Evolutionary conservation across 23 tunicate genomes (phyloP), one percentile per base, ranked within the genome.

Genomic region (Ciona savignyi): DNA sequence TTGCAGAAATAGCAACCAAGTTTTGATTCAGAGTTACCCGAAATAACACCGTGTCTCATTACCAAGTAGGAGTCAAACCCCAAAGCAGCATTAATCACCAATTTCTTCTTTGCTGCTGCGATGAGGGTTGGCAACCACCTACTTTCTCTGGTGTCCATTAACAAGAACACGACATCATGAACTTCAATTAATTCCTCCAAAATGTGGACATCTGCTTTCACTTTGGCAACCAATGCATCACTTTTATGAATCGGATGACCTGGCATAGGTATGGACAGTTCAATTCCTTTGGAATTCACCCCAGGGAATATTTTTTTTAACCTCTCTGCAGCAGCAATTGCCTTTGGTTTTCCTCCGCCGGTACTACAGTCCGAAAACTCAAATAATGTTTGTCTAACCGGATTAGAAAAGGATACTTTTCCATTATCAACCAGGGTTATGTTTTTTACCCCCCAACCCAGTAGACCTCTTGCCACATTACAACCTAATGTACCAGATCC

Each of bases 401-500:
- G 99, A 77, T 95, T 95, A 0, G 99, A 95, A 77, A 89, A 95
- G 6, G 92, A 80, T 9, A 95, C 99, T 3, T 31, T 95, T 30
- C 99, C 99, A 77, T 80, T 72, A 70, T 95, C 99, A 28, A 95
- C 81, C 42, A 95, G 26, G 21, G 99, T 95, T 33, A 95, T 83
- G 4, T 76, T 71, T 28, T 68, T 77, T 15, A 95, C 99, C 25
- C 96, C 96, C 99, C 99, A 95, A 9, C 97, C 96, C n/a, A 95
- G 69, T 70, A 95, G 60, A 29, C 74, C 88, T 27, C 99, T 62
- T 23, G 99, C 96, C 23, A 95, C 88, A 68, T 95, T 95, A 61
- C 99, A 95, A 0, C 99, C 99, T 0, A 95, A 81, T 31, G 99
- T 95, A 3, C 99, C 99, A 4, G 99, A 81, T 3, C 99, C 99